Evolutionary conservation across 2,113 vertebrate species (phyloP).

Genomic region (Phyllostomus hastatus): DNA sequence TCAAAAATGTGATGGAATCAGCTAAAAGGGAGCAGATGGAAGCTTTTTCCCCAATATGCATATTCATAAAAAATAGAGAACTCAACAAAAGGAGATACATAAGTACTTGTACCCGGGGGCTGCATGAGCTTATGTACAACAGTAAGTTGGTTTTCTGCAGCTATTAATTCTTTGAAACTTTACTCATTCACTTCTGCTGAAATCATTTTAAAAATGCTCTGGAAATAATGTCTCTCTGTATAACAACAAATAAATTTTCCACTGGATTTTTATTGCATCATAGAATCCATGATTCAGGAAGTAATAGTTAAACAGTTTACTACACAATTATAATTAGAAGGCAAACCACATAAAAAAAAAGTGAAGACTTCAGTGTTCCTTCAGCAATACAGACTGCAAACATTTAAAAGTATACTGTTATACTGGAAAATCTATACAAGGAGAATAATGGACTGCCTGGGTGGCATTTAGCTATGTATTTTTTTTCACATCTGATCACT

Average conservation of each 20-base stretch:
- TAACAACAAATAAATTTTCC: constrained; percentile 26
- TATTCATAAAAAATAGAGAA: constrained; percentile 71
- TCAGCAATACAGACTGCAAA: not conserved
- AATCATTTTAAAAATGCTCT: constrained; percentile 41
- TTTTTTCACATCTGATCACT: not conserved
- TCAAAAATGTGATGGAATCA: constrained; percentile 72
- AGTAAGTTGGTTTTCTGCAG: constrained; percentile 37
- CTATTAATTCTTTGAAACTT: constrained; percentile 51
- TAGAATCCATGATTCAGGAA: constrained; percentile 43
- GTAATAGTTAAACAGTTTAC: constrained; percentile 48
- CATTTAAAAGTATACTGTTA: not conserved
- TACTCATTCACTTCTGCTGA: constrained; percentile 54
- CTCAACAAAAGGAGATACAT: constrained; percentile 53
- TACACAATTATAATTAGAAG: constrained; percentile 47
- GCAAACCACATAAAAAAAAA: constrained; percentile 2
- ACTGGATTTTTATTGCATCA: constrained; percentile 33
- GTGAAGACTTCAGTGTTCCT: not conserved
- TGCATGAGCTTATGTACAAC: not conserved
- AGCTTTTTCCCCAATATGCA: constrained; percentile 42
- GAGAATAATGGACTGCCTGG: not conserved
- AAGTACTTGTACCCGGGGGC: not conserved
- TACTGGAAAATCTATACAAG: not conserved
- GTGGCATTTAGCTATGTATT: not conserved
- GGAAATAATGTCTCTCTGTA: not conserved
- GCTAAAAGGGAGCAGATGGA: constrained; percentile 70